Evolutionary conservation across 2,888 invertebrate species (phyloP).

Genomic region (Hydroisotoma schaefferi): DNA sequence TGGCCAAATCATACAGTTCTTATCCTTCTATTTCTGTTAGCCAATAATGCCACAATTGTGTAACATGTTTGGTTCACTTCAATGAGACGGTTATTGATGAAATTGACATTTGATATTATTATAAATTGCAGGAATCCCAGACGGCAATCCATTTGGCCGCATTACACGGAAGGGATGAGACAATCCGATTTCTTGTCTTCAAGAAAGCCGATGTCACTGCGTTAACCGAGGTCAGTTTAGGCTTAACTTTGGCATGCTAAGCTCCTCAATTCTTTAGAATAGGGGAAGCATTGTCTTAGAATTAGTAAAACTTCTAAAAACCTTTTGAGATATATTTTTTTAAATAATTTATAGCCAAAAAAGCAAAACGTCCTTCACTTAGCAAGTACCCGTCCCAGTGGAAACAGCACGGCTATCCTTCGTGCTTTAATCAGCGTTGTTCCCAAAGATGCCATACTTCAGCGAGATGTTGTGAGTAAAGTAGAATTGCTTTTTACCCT

Average conservation of each 20-base stretch:
- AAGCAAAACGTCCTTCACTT: slow-evolving; percentile 93
- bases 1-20: too few species aligned
- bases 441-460: slow-evolving; percentile 82
- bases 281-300: too few species aligned
- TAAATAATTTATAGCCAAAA: slow-evolving; percentile 65
- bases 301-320: background rate
- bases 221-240: slow-evolving; percentile 88
- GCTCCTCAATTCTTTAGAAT: background rate
- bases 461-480: slow-evolving; percentile 60
- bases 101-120: too few species aligned
- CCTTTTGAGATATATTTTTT: background rate
- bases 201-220: slow-evolving; percentile 88
- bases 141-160: slow-evolving; percentile 97
- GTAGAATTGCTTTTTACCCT: background rate
- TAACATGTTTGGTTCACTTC: too few species aligned
- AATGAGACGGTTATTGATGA: too few species aligned
- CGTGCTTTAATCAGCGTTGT: slow-evolving; percentile 81
- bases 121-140: slow-evolving; percentile 77
- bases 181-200: slow-evolving; percentile 64
- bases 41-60: too few species aligned
- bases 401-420: slow-evolving; percentile 85
- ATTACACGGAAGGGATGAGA: slow-evolving; percentile 83
- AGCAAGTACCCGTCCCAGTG: slow-evolving; percentile 88
- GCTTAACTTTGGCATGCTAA: background rate
- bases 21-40: too few species aligned